These are phyloP conservation scores for Diarsia dahlii DNA, from an alignment of 2,888 invertebrate genomes.

Conservation along the genomic window DNA sequence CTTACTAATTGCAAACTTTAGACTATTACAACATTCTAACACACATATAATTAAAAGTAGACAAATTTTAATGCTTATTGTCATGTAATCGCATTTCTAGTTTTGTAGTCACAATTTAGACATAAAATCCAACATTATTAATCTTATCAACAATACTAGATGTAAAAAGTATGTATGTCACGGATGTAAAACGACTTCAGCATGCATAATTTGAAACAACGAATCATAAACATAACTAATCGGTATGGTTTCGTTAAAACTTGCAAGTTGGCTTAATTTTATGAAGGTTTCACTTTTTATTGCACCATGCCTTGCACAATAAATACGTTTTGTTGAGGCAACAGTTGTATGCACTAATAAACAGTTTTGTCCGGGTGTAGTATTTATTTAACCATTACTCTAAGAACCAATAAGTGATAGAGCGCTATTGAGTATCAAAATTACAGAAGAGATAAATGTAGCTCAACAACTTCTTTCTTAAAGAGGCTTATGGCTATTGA, in stretches of 20 bases:
- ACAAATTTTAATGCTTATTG: slow-evolving; percentile 22
- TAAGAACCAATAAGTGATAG: not conserved
- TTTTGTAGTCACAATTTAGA: slow-evolving; percentile 19
- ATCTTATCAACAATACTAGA: slow-evolving; percentile 3
- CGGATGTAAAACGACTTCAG: slow-evolving; percentile 30
- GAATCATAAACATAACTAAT: slow-evolving; percentile 27
- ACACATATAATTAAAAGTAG: slow-evolving; percentile 7
- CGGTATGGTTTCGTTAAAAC: slow-evolving; percentile 42
- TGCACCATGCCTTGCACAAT: slow-evolving; percentile 43
- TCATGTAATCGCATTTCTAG: slow-evolving; percentile 25
- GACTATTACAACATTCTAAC: not conserved
- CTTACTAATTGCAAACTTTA: not conserved
- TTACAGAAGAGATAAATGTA: not conserved
- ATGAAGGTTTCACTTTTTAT: slow-evolving; percentile 26
- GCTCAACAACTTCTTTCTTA: too few relatives aligned
- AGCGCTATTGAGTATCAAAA: not conserved
- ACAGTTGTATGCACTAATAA: slow-evolving; percentile 16
- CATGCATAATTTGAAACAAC: slow-evolving; percentile 28
- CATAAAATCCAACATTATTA: not conserved
- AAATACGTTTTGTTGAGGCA: slow-evolving; percentile 16
- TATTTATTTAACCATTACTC: not conserved
- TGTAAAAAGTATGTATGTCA: slow-evolving; percentile 28
- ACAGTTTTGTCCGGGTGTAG: not conserved
- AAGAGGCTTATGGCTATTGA: not conserved
- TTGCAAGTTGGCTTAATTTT: slow-evolving; percentile 42